Percentiles rank a stretch among this genome's conserved stretches.
Evolutionary conservation across 2,113 vertebrate species (phyloP).

Genomic region (Campylorhamphus procurvoides): DNA sequence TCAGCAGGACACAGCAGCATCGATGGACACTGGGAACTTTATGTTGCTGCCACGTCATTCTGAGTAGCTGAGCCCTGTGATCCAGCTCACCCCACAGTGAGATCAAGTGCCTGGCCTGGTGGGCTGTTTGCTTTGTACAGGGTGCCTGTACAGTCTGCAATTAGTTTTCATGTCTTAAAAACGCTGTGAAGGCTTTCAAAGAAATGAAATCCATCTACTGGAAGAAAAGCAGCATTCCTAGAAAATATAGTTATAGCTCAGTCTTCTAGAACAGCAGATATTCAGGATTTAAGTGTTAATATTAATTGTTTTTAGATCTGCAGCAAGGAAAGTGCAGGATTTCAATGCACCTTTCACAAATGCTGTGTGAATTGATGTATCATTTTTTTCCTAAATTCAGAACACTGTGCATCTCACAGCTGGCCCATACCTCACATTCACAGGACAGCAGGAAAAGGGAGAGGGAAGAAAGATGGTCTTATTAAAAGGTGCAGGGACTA

Average conservation of each 20-base stretch:
- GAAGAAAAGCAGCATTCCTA: background rate
- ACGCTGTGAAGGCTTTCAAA: background rate
- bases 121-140: background rate
- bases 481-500: background rate
- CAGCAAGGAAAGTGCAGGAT: background rate
- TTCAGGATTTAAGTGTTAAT: background rate
- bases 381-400: background rate
- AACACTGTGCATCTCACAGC: background rate
- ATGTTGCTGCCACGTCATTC: background rate
- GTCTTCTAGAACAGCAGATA: background rate
- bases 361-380: background rate
- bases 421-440: background rate
- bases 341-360: background rate
- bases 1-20: too few relatives aligned
- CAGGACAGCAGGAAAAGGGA: background rate
- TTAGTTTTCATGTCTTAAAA: background rate
- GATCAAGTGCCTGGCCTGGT: background rate
- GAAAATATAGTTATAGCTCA: background rate
- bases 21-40: background rate
- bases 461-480: background rate
- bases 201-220: background rate
- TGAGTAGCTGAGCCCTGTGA: background rate
- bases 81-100: fast-evolving
- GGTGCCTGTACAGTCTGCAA: background rate
- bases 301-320: background rate